These are phyloP conservation scores for Loriculus beryllinus DNA, from an alignment of 2,797 vertebrate genomes.

Conservation along the genomic window DNA sequence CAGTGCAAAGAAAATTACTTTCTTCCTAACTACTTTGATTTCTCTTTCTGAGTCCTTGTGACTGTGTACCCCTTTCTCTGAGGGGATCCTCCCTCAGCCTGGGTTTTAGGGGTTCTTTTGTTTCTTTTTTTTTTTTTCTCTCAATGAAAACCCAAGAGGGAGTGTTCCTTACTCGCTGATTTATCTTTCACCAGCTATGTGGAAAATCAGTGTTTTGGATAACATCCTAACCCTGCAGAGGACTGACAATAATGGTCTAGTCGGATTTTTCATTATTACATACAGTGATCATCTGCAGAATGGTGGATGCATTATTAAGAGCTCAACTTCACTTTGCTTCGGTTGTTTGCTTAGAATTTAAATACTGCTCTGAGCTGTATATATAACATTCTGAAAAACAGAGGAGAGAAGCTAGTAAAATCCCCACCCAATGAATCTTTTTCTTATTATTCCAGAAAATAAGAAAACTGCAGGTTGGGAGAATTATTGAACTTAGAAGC, in stretches of 20 bases:
- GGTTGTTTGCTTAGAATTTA: neutral
- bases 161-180: neutral
- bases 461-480: neutral
- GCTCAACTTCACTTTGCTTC: neutral
- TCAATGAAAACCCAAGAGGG: neutral
- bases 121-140: neutral
- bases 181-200: neutral
- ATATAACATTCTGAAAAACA: neutral
- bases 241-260: neutral
- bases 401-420: neutral
- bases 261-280: conserved; percentile 11
- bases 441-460: neutral
- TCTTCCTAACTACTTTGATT: neutral
- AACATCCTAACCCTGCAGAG: neutral
- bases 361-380: neutral
- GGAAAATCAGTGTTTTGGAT: neutral
- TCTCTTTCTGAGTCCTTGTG: neutral
- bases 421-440: neutral
- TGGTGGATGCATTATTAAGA: neutral
- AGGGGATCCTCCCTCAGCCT: neutral
- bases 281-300: neutral
- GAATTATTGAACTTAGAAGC: neutral
- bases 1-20: neutral
- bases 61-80: neutral
- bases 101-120: neutral